A percentile compares a stretch with the other conserved stretches of the same genome.
Evolutionary conservation across 2,888 invertebrate genomes (phyloP).

Genomic region (Stomorhina lunata): DNA sequence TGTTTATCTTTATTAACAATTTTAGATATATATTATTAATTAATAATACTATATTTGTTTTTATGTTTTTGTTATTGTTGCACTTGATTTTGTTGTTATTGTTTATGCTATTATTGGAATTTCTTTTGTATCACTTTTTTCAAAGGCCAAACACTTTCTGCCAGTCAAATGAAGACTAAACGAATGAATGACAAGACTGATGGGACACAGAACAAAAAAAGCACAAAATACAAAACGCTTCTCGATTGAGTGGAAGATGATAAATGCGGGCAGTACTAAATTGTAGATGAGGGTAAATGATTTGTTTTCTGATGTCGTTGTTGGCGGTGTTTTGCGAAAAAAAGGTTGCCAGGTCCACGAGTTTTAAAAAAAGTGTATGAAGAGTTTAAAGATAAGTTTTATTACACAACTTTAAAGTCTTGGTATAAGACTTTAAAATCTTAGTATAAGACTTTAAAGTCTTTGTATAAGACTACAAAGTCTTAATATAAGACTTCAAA

Average conservation of each 20-base stretch:
- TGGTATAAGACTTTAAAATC: too few relatives aligned
- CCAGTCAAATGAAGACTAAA: constrained; percentile 43
- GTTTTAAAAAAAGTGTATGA: not conserved
- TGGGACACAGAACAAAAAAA: not conserved
- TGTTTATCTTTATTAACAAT: constrained; percentile 2
- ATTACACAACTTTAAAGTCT: too few relatives aligned
- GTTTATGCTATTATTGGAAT: not conserved
- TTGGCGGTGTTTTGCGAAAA: not conserved
- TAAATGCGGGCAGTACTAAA: constrained; percentile 15
- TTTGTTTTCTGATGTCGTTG: constrained; percentile 4
- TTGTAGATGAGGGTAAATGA: not conserved
- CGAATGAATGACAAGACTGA: constrained; percentile 19
- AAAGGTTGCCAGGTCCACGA: not conserved
- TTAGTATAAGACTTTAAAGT: too few relatives aligned
- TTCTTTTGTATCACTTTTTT: constrained; percentile 13
- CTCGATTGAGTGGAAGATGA: constrained; percentile 16
- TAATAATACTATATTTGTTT: not conserved
- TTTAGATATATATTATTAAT: not conserved
- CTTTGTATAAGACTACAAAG: too few relatives aligned
- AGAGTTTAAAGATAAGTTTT: too few relatives aligned
- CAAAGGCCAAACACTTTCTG: constrained; percentile 26
- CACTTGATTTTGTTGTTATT: not conserved
- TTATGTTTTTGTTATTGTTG: not conserved
- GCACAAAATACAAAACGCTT: not conserved
- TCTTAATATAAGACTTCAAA: too few relatives aligned